Evolutionary conservation across 64 coral and sea anemone genomes (phyloP), one percentile per base, ranked within the genome.

Genomic region (Hydrozoanthus tunicans): DNA sequence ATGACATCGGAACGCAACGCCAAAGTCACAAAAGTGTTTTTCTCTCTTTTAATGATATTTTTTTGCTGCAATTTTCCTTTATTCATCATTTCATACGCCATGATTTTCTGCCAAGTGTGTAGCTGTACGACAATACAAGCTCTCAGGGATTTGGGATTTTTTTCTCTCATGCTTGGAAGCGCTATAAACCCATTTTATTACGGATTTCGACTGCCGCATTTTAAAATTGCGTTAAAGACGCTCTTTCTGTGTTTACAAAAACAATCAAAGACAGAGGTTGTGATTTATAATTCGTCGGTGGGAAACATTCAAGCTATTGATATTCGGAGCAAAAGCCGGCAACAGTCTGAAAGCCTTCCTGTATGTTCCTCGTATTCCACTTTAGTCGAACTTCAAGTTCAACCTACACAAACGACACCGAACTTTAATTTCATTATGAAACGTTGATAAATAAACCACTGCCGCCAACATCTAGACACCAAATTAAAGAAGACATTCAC

Each of bases 141-240:
- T 9, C 69, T 88, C 53, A 88, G 84, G 70, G 84, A 88, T 74
- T 73, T 88, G 11, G 68, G 69, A 13, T 74, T 88, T 15, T 88
- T 88, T 24, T 88, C 84, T 11, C 57, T 88, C 6, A 59, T 88
- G 70, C 1, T 88, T 51, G 67, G 84, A 55, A 88, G 84, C 26
- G 84, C 84, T 13, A 62, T 88, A 15, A 88, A 88, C 9, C 84
- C 84, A 43, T 74, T 88, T 59, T 88, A 88, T 43, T 88, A 88
- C 14, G 84, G 84, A 20, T 73, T 74, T 88, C 84, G 84, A 51
- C 69, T 88, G 24, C 84, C 84, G 24, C 84, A 88, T 88, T 88
- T 88, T 51, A 88, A 88, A 88, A 60, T 23, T 88, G 84, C 84
- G 5, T 70, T 88, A 12, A 74, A 24, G 84, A 88, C 59, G 13